Evolutionary conservation across 2,888 invertebrate species (phyloP).

Genomic region (Didymodactylos carnosus): DNA sequence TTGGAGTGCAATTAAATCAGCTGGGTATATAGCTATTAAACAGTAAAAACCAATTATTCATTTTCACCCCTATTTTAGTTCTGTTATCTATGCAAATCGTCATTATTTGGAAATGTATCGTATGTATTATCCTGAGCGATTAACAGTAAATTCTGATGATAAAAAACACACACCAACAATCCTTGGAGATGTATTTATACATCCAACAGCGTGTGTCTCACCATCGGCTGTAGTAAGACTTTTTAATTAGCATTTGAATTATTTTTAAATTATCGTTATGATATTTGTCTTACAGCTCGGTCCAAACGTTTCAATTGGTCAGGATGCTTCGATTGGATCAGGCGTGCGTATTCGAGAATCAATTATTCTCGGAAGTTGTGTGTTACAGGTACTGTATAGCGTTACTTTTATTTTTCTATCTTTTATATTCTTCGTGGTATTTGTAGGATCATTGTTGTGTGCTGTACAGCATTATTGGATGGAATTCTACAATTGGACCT

Average conservation of each 20-base stretch:
- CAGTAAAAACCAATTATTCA: no score
- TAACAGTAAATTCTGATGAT: conserved; percentile 34
- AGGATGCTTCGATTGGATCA: conserved; percentile 60
- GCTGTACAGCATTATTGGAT: conserved; percentile 53
- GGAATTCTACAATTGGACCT: conserved; percentile 60
- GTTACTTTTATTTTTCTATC: no score
- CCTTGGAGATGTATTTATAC: conserved; percentile 70
- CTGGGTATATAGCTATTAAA: conserved; percentile 42
- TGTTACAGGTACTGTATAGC: conserved; percentile 42
- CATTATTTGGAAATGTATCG: conserved; percentile 61
- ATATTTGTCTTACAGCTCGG: conserved; percentile 54
- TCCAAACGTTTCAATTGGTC: conserved; percentile 90
- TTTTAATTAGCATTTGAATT: background rate
- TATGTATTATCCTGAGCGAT: conserved; percentile 34
- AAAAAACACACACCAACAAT: conserved; percentile 38
- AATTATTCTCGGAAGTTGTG: conserved; percentile 66
- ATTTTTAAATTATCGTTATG: background rate
- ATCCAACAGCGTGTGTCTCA: conserved; percentile 65
- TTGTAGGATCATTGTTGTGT: conserved; percentile 56
- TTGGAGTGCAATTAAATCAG: conserved; percentile 93
- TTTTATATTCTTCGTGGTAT: no score
- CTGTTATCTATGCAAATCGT: conserved; percentile 89
- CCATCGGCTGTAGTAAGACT: conserved; percentile 56
- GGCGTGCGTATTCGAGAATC: conserved; percentile 79
- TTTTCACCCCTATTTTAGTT: no score